Evolutionary conservation across 2,888 invertebrate genomes (phyloP).

Genomic region (Muscina levida): DNA sequence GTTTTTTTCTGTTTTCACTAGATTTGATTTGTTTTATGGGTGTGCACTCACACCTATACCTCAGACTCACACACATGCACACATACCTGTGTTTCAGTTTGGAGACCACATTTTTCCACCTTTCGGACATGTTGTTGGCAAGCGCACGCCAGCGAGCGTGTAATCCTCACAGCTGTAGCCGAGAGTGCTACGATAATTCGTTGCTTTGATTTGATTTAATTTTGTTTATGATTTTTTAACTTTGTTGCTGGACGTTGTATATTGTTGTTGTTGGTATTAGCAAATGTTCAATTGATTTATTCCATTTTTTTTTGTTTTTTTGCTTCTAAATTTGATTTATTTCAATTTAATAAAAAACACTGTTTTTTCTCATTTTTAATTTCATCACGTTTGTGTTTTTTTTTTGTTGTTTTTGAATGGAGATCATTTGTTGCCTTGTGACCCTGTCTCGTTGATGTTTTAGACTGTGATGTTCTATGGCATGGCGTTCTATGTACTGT

Average conservation of each 20-base stretch:
- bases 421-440: not conserved
- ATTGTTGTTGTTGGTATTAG: not conserved
- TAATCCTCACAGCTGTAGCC: not conserved
- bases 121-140: slow-evolving; percentile 69
- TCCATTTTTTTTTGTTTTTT: too few relatives aligned
- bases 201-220: not conserved
- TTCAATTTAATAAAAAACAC: not conserved
- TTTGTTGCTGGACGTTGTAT: not conserved
- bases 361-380: slow-evolving; percentile 6
- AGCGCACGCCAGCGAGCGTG: not conserved
- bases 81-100: slow-evolving; percentile 72
- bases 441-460: slow-evolving; percentile 31
- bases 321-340: slow-evolving; percentile 12
- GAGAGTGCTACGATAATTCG: not conserved
- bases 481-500: slow-evolving; percentile 53
- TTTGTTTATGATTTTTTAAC: slow-evolving; percentile 13
- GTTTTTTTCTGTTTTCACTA: not conserved
- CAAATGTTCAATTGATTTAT: slow-evolving; percentile 11
- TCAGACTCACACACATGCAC: slow-evolving; percentile 2
- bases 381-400: slow-evolving; percentile 29
- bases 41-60: slow-evolving; percentile 1
- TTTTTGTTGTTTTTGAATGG: slow-evolving; percentile 5
- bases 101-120: slow-evolving; percentile 71
- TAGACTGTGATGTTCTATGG: slow-evolving; percentile 30
- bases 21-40: slow-evolving; percentile 26